phyloP scores from a whole-genome alignment of 2,797 vertebrate genomes.

The Cyprinella venusta region DNA sequence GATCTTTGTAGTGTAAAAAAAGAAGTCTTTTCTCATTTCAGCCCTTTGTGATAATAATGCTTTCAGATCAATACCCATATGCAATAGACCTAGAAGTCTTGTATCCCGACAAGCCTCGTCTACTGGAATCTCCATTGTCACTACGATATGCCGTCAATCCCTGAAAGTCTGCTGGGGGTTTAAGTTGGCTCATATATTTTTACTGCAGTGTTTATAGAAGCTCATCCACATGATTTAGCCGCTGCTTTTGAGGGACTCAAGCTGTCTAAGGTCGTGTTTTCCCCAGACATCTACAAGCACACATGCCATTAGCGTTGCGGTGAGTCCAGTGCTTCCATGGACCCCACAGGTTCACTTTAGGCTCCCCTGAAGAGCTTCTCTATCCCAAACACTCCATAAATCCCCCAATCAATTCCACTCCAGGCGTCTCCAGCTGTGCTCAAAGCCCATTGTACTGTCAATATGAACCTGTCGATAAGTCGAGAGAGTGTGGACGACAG shows the following conservation, averaged over 20 bases:
- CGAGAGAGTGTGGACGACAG: constrained; percentile 66
- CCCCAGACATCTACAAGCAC: constrained; percentile 16
- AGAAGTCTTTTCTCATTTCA: background rate
- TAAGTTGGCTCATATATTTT: constrained; percentile 12
- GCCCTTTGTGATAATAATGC: constrained; percentile 20
- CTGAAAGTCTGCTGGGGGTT: constrained; percentile 5
- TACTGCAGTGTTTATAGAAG: constrained; percentile 21
- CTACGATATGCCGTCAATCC: background rate
- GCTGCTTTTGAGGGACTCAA: background rate
- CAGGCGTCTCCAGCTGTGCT: constrained; percentile 57
- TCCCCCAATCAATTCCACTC: constrained; percentile 53
- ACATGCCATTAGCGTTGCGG: background rate
- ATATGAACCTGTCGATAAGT: constrained; percentile 68
- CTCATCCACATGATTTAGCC: constrained; percentile 12
- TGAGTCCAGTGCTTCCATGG: background rate
- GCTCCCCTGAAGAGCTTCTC: background rate
- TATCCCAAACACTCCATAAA: constrained; percentile 55
- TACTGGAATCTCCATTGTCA: background rate
- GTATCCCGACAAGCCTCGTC: background rate
- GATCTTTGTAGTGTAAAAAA: background rate
- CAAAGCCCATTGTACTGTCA: constrained; percentile 65
- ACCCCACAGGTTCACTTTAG: background rate
- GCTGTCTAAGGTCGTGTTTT: constrained; percentile 29
- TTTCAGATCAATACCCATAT: constrained; percentile 33
- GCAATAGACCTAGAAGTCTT: constrained; percentile 5